phyloP scores from a whole-genome alignment of 2,797 vertebrate species.

The Characodon lateralis region DNA sequence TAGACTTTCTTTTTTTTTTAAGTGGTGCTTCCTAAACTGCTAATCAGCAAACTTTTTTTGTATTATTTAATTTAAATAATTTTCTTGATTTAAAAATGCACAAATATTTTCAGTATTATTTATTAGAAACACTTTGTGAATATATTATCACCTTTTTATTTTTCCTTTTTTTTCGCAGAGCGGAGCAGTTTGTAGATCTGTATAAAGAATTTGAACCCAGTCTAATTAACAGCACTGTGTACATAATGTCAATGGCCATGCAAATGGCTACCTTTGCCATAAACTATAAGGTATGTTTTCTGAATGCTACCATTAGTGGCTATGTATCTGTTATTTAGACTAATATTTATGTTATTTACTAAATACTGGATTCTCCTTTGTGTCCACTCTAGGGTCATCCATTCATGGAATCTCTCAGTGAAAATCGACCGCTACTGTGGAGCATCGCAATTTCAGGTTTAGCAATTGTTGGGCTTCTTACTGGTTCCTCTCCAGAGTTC shows the following conservation, averaged over 20 bases:
- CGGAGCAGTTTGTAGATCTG: slow-evolving; percentile 90
- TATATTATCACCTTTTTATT: slow-evolving; percentile 1
- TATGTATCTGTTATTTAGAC: slow-evolving; percentile 1
- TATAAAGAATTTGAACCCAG: slow-evolving; percentile 97
- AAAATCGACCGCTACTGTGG: slow-evolving; percentile 93
- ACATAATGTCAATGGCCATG: slow-evolving; percentile 99
- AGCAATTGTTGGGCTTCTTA: slow-evolving; percentile 88
- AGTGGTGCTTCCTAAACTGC: background rate
- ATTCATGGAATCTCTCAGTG: slow-evolving; percentile 95
- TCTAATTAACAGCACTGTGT: slow-evolving; percentile 97
- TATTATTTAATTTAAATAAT: background rate
- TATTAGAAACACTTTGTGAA: slow-evolving; percentile 7
- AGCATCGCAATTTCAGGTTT: slow-evolving; percentile 90
- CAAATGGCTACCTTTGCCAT: slow-evolving; percentile 99
- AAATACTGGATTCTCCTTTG: slow-evolving; percentile 24
- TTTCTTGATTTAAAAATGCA: background rate
- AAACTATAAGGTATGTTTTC: slow-evolving; percentile 91
- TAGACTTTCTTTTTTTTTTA: background rate
- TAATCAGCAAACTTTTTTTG: background rate
- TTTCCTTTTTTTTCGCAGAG: slow-evolving; percentile 69
- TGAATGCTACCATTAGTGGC: background rate
- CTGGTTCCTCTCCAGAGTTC: slow-evolving; percentile 93
- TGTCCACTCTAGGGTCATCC: slow-evolving; percentile 87
- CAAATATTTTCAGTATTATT: background rate
- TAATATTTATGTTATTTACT: background rate